phyloP scores from a whole-genome alignment of 2,113 vertebrate species.

The Kryptolebias marmoratus region DNA sequence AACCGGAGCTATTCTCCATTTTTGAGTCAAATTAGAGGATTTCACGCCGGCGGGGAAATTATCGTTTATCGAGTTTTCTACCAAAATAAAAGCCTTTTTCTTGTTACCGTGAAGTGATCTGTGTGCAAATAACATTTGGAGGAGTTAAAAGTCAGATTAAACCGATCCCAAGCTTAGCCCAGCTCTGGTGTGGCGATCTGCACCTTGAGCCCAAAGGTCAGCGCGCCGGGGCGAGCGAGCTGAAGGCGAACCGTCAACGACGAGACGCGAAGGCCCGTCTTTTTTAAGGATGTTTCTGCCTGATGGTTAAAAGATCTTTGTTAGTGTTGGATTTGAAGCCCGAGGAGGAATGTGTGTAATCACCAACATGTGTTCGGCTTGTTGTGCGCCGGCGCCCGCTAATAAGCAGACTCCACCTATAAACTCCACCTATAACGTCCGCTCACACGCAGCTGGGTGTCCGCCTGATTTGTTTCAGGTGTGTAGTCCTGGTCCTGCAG shows the following conservation, averaged over 20 bases:
- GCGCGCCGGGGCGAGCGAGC: constrained; percentile 9
- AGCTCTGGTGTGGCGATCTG: too few species aligned
- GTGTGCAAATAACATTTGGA: too few species aligned
- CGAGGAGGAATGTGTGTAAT: constrained; percentile 43
- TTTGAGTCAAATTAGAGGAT: too few species aligned
- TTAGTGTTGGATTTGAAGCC: constrained; percentile 25
- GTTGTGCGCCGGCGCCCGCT: constrained; percentile 52
- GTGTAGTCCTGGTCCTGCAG: constrained; percentile 27
- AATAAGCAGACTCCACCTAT: constrained; percentile 43
- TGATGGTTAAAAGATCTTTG: constrained; percentile 10
- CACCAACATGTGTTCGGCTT: constrained; percentile 33
- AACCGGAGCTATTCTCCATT: too few species aligned
- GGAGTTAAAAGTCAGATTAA: too few species aligned
- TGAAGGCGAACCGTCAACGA: neutral
- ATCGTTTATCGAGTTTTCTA: too few species aligned
- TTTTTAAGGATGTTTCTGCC: constrained; percentile 29
- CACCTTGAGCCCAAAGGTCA: constrained; percentile 33
- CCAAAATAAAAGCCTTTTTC: too few species aligned
- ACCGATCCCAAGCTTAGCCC: too few species aligned
- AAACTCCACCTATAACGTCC: constrained; percentile 19
- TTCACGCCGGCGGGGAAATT: too few species aligned
- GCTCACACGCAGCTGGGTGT: constrained; percentile 50
- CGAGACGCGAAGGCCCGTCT: too few species aligned
- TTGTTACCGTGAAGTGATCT: too few species aligned
- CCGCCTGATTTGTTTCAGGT: constrained; percentile 63